Evolutionary conservation across 2,113 vertebrate genomes (phyloP), one percentile per base, ranked within the genome.

Genomic region (Rhinichthys klamathensis): DNA sequence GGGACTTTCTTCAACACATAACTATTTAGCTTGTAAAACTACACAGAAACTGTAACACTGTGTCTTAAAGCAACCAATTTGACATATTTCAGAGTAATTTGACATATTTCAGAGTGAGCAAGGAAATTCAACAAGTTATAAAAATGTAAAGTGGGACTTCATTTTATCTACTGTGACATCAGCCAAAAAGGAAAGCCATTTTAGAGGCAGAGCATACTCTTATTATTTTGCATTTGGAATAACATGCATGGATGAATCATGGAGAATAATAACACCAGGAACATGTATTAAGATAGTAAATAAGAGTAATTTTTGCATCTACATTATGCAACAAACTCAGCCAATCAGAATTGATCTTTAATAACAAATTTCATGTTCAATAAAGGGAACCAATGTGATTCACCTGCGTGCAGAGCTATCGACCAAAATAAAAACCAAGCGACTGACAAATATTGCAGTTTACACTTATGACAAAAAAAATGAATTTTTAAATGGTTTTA

Each of bases 1-100:
- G 83, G 63, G 61, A 70, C 41, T 78, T 84, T 76, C 30, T 61
- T 30, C 32, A n/a, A 51, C 41, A 87, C 35, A 69, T n/a, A 13
- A 72, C 10, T 23, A 70, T 38, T 38, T 10, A 12, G 35, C 18
- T 2, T 11, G 21, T n/a, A 23, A 38, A 11, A n/a, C 10, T 46
- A 44, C 23, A 44, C 5, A 44, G 38, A 41, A 25, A 15, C 9
- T 44, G 5, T 46, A 73, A 46, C 18, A 56, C 18, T 10, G n/a
- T 41, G 21, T 61, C 23, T 61, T 25, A 12, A 25, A 61, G 9
- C 54, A 7, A 23, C 32, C 67, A 8, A 38, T 46, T n/a, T 73
- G n/a, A n/a, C n/a, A n/a, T n/a, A n/a, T 41, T 12, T 30, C n/a
- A n/a, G n/a, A 63, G 1, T 21, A 2, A 21, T 15, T 46, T 46